Evolutionary conservation across 2,888 invertebrate species (phyloP), one percentile per base, ranked within the genome.

Genomic region (Oxytorus armatus): DNA sequence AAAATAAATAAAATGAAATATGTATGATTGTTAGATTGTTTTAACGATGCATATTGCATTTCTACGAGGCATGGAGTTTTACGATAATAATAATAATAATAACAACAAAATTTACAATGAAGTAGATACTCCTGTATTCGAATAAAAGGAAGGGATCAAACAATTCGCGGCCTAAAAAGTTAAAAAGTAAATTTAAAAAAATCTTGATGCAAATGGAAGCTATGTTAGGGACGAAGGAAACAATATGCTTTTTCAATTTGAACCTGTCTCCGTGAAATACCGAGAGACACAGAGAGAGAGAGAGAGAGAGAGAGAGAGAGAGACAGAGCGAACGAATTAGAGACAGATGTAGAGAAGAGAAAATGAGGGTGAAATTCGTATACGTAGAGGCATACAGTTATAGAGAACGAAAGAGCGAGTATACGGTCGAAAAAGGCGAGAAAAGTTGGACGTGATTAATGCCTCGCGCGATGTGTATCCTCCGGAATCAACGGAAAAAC

Each of bases 381-480:
- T 11, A 53, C 49, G 18, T 49, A 23, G 53, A 5, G 16, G 42
- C 29, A 29, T 29, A 29, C 5, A 3, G 29, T 3, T 36, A 36
- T 36, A 36, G 4, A 36, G 36, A 36, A 8, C 36, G 42, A 63
- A 69, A 57, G 57, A 59, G 77, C 76, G 73, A 47, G 81, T 33
- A 16, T 47, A n/a, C n/a, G 33, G 44, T 10, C 11, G 49, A 51
- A 65, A 59, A 21, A 75, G 61, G 75, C 70, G 79, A 79, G 74
- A 57, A 78, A 74, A 79, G 74, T 79, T 74, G 63, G 61, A 63
- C 74, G 78, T 79, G 78, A 79, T 79, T 79, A 79, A 79, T 74
- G 74, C 74, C 47, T 61, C 25, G 8, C 5, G 53, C 36, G 66
- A 29, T 65, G 61, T 66, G 61, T 66, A 72, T 68, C 66, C 72